Evolutionary conservation across 2,888 invertebrate species (phyloP).

Genomic region (Charanyca ferruginea): DNA sequence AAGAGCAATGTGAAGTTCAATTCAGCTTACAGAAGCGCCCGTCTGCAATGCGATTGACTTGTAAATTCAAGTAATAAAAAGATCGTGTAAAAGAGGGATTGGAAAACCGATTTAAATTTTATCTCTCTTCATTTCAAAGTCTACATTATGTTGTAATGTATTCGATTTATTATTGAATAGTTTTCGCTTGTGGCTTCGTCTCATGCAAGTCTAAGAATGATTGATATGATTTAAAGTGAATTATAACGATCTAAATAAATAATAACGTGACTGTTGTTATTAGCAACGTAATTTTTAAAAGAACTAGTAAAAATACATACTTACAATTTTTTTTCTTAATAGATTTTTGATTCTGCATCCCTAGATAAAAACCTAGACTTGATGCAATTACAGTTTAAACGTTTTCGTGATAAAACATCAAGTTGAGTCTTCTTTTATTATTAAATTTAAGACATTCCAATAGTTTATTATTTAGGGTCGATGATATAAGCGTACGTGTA

Average conservation of each 20-base stretch:
- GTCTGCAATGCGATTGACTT: slow-evolving; percentile 40
- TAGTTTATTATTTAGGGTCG: slow-evolving; percentile 3
- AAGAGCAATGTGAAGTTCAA: slow-evolving; percentile 14
- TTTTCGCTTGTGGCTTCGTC: not conserved
- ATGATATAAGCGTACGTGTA: not conserved
- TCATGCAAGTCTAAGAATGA: slow-evolving; percentile 6
- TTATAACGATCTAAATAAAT: slow-evolving; percentile 13
- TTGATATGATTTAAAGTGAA: slow-evolving; percentile 25
- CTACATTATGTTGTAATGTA: slow-evolving; percentile 5
- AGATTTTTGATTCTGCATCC: not conserved
- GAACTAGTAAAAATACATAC: no score
- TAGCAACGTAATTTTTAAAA: no score
- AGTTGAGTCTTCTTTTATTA: slow-evolving; percentile 19
- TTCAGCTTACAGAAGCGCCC: slow-evolving; percentile 9
- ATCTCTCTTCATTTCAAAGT: slow-evolving; percentile 12
- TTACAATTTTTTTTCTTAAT: not conserved
- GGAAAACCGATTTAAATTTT: slow-evolving; percentile 22
- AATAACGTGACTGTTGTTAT: slow-evolving; percentile 1
- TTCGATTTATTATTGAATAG: slow-evolving; percentile 16
- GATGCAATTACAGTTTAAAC: not conserved
- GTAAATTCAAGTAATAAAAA: slow-evolving; percentile 31
- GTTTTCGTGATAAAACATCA: not conserved
- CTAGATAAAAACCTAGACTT: not conserved
- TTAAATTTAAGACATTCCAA: slow-evolving; percentile 32
- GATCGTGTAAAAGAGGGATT: slow-evolving; percentile 41